Conservation (phyloP, 2,888 invertebrate genomes). For the Itoplectis maculator region DNA sequence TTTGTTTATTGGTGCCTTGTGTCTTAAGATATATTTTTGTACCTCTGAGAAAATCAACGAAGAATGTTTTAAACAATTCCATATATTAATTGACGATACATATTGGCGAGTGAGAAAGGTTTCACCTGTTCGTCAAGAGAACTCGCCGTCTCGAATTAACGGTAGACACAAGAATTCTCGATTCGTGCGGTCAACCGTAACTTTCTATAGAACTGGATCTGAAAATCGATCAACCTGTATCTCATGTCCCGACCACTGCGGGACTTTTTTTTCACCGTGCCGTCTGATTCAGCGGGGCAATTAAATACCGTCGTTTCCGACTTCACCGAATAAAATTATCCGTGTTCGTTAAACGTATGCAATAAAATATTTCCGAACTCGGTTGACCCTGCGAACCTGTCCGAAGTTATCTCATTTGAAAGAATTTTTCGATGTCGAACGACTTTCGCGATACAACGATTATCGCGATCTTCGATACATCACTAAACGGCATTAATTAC, state of each 20-base stretch:
- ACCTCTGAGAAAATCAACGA: background rate
- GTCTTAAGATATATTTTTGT: background rate
- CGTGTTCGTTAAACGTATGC: background rate
- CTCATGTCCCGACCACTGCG: background rate
- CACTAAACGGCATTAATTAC: too few relatives aligned
- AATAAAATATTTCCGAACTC: background rate
- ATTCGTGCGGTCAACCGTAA: slow-evolving; percentile 66
- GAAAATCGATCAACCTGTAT: slow-evolving; percentile 55
- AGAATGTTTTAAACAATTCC: background rate
- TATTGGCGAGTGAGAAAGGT: background rate
- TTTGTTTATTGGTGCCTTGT: too few relatives aligned
- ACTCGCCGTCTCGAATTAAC: slow-evolving; percentile 31
- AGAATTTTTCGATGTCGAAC: too few relatives aligned
- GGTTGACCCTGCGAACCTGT: background rate
- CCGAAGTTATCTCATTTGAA: too few relatives aligned
- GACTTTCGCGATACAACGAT: too few relatives aligned
- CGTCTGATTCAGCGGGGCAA: background rate
- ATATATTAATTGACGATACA: background rate
- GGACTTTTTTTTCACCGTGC: background rate
- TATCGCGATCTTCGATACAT: too few relatives aligned
- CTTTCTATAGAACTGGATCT: slow-evolving; percentile 68
- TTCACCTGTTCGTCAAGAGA: background rate
- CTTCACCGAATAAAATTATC: slow-evolving; percentile 11
- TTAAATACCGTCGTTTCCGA: background rate
- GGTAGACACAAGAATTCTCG: slow-evolving; percentile 34